Evolutionary conservation across 2,888 invertebrate species (phyloP).

Genomic region (Philonicus albiceps): DNA sequence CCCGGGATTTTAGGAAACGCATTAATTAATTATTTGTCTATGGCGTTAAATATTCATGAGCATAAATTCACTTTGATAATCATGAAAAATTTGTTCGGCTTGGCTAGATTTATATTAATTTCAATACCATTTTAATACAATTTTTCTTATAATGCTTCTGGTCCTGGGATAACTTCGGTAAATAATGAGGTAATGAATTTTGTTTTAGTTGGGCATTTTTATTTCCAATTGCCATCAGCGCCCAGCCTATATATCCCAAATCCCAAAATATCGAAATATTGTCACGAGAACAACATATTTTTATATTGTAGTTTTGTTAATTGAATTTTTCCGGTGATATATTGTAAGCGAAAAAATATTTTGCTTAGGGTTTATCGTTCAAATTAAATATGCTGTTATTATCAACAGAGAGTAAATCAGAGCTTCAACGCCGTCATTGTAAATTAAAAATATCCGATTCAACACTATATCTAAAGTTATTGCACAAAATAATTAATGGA

Average conservation of each 20-base stretch:
- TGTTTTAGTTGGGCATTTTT: not conserved
- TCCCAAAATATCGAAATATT: not conserved
- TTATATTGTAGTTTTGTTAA: not conserved
- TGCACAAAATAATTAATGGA: not conserved
- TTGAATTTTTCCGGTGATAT: not conserved
- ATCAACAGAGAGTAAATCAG: not conserved
- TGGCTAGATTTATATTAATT: not conserved
- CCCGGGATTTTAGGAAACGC: conserved; percentile 6
- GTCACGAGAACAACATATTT: not conserved
- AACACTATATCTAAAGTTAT: not conserved
- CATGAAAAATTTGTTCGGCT: not conserved
- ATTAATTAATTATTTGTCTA: conserved; percentile 44
- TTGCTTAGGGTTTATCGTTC: not conserved
- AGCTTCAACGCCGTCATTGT: not conserved
- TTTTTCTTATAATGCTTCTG: not conserved
- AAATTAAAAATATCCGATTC: not conserved
- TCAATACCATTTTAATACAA: not conserved
- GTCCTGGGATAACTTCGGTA: not conserved
- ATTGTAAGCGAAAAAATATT: not conserved
- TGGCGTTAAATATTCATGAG: conserved; percentile 44
- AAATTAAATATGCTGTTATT: not conserved
- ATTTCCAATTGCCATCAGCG: not conserved
- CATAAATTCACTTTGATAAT: conserved; percentile 40
- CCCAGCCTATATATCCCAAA: not conserved
- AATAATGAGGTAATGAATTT: not conserved